These are phyloP conservation scores for Ia io DNA, from an alignment of 2,113 vertebrate species.

Conservation along the genomic window DNA sequence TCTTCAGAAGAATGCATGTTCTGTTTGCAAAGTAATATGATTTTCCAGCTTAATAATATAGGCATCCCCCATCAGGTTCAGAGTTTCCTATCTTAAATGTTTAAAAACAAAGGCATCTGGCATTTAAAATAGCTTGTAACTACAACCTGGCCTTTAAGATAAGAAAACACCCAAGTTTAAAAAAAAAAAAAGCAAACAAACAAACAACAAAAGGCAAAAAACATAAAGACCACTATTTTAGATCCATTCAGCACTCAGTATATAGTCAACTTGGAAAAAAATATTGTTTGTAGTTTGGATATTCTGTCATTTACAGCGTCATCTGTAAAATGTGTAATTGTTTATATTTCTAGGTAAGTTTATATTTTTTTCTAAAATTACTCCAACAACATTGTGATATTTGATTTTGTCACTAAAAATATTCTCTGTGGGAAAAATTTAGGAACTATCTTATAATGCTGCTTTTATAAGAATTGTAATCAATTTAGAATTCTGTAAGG, in stretches of 20 bases:
- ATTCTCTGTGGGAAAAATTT: not conserved
- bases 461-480: constrained; percentile 4
- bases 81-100: not conserved
- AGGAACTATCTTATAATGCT: not conserved
- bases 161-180: not conserved
- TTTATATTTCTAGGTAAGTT: not conserved
- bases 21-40: not conserved
- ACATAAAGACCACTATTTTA: not conserved
- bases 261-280: not conserved
- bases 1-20: not conserved
- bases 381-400: not conserved
- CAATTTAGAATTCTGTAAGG: not conserved
- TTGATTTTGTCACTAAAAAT: not conserved
- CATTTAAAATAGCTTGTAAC: constrained; percentile 33
- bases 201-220: not conserved
- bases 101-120: not conserved
- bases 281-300: not conserved
- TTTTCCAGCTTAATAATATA: not conserved
- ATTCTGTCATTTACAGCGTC: not conserved
- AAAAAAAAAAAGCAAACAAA: not conserved
- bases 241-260: not conserved
- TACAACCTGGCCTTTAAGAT: not conserved
- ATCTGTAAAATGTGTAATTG: not conserved
- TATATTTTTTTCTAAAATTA: constrained; percentile 17
- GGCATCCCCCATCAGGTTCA: not conserved